Evolutionary conservation across 2,888 invertebrate genomes (phyloP), one percentile per base, ranked within the genome.

Genomic region (Campoplex nolae): DNA sequence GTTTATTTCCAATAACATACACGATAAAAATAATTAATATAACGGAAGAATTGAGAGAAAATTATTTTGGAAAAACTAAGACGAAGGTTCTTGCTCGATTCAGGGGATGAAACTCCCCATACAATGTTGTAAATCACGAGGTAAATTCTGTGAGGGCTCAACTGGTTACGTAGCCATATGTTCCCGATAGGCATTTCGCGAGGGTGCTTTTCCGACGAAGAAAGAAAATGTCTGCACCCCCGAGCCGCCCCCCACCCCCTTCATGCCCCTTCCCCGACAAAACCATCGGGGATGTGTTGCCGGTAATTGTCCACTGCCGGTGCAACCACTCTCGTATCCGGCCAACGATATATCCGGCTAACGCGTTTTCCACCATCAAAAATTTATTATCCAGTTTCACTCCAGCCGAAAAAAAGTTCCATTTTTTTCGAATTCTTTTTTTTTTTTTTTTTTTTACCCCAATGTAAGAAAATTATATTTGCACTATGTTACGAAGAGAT

Each of bases 101-200:
- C 16, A 7, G 7, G 77, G 51, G 51, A 54, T 68, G 38, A 54
- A 67, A 51, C 6, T 13, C 38, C 67, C 77, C 67, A 51, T 77
- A 77, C 8, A 38, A 3, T 38, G 91, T 89, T 90, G 90, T 92
- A 93, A 93, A 93, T 93, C 91, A 92, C 80, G 83, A 74, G 89
- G 45, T 35, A 32, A 65, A 75, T 71, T 71, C 76, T 68, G 80
- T 54, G 58, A 77, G 70, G 71, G 76, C 81, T 73, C 81, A 77
- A 85, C 75, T 67, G 84, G 78, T 81, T 73, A 75, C 82, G 58
- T 67, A 81, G 83, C 86, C 84, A 86, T 83, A 78, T 83, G 88
- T 85, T 81, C 76, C 85, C 84, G 83, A 85, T 83, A 78, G 80
- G 68, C 76, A 84, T 71, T 38, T 51, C 56, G 70, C 81, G 73